Evolutionary conservation across 2,113 vertebrate species (phyloP), one percentile per base, ranked within the genome.

Genomic region (Podiceps cristatus): DNA sequence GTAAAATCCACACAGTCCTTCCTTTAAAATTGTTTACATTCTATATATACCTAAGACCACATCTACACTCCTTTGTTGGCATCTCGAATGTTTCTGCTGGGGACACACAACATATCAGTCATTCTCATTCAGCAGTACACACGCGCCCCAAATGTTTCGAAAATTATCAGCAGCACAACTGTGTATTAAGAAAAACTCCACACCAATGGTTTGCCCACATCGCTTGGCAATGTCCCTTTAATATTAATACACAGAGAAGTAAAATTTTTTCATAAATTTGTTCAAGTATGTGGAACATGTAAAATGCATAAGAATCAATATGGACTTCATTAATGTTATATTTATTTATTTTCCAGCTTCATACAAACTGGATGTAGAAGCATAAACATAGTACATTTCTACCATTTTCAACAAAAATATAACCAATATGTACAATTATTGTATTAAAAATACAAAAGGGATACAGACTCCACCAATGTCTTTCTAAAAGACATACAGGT

Each of bases 381-480:
- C 99, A 99, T 99, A 99, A 99, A 99, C 99, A 99, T 99, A 99
- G 99, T 99, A 99, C 99, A 99, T 99, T 99, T 99, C 99, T 99
- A 99, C 99, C 98, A 98, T 99, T 98, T 99, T 99, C 99, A 99
- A 99, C 99, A 99, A 99, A 99, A 99, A 99, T 99, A 99, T 99
- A 99, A 99, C 99, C 99, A 99, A 99, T 99, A 99, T 99, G 99
- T 99, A 99, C 99, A 99, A 99, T 99, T 99, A 99, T 99, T 99
- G 99, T 99, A 99, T 99, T 99, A 99, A 99, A 99, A 99, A 99
- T 99, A 99, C 99, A 99, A 99, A 99, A 99, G 98, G 98, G 98
- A 99, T 99, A 99, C 99, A 96, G 99, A 99, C 99, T 99, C 99
- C 99, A 99, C 99, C 99, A 98, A 99, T 99, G 99, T 99, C 99